Evolutionary conservation across 2,113 vertebrate genomes (phyloP).

Genomic region (Passer domesticus): DNA sequence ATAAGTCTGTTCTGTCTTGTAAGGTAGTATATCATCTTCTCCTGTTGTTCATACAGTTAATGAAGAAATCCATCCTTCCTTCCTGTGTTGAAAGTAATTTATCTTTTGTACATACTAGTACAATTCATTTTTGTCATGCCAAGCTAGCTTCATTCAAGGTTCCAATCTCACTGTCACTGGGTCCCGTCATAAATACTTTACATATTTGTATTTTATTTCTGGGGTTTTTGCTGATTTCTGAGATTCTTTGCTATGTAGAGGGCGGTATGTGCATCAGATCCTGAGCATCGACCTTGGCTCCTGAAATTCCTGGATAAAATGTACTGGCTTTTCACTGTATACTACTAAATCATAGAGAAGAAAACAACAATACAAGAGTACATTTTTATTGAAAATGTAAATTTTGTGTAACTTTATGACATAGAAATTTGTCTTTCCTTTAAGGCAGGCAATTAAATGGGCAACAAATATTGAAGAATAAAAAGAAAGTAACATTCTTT

Average conservation of each 20-base stretch:
- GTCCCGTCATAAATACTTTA: background rate
- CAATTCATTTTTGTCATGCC: background rate
- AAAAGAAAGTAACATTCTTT: background rate
- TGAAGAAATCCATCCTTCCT: conserved; percentile 19
- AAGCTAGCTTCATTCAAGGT: background rate
- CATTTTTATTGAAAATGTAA: background rate
- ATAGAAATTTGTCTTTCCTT: background rate
- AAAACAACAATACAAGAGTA: background rate
- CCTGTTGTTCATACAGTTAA: background rate
- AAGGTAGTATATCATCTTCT: background rate
- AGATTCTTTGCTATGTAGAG: background rate
- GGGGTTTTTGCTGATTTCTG: background rate
- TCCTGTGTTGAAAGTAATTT: conserved; percentile 3
- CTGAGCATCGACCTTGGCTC: background rate
- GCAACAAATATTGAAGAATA: background rate
- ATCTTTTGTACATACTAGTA: background rate
- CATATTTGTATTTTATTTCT: background rate
- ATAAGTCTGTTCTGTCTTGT: background rate
- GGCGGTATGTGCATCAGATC: background rate
- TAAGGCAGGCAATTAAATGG: background rate
- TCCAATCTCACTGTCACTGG: background rate
- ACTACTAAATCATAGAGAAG: background rate
- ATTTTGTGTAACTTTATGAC: background rate
- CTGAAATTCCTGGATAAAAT: background rate
- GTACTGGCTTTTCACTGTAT: background rate